Percentiles rank a stretch among this genome's conserved stretches.
Evolutionary conservation across 2,797 vertebrate genomes (phyloP).

Genomic region (Rhinogobio ventralis): DNA sequence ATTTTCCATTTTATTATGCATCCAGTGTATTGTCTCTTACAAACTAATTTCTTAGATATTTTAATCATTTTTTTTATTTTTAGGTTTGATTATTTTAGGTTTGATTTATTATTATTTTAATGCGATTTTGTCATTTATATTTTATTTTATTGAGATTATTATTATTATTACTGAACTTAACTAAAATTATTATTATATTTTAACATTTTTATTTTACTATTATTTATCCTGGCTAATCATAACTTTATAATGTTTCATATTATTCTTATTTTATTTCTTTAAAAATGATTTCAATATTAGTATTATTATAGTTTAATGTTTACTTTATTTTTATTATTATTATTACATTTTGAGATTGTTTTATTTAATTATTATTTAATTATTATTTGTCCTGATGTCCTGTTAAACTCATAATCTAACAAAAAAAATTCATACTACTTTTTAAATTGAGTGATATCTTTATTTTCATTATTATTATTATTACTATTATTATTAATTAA

Average conservation of each 20-base stretch:
- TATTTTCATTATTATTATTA: neutral
- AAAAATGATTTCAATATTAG: neutral
- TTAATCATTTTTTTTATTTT: neutral
- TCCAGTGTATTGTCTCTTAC: neutral
- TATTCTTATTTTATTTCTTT: neutral
- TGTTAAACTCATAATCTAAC: neutral
- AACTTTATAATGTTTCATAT: neutral
- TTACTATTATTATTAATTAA: neutral
- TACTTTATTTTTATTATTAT: neutral
- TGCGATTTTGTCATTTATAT: no score
- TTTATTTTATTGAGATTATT: no score
- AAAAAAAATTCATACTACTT: neutral
- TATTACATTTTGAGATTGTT: neutral
- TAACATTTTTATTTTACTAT: neutral
- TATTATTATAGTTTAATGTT: neutral
- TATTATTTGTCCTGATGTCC: neutral
- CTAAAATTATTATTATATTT: neutral
- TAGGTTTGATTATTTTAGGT: neutral
- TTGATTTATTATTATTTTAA: neutral
- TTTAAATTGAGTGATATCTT: no score
- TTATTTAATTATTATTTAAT: neutral
- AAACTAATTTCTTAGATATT: neutral
- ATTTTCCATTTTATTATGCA: neutral
- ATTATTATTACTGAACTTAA: no score
- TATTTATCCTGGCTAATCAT: neutral